These are phyloP conservation scores for Copsychus sechellarum DNA, from an alignment of 2,113 vertebrate species.

Conservation along the genomic window DNA sequence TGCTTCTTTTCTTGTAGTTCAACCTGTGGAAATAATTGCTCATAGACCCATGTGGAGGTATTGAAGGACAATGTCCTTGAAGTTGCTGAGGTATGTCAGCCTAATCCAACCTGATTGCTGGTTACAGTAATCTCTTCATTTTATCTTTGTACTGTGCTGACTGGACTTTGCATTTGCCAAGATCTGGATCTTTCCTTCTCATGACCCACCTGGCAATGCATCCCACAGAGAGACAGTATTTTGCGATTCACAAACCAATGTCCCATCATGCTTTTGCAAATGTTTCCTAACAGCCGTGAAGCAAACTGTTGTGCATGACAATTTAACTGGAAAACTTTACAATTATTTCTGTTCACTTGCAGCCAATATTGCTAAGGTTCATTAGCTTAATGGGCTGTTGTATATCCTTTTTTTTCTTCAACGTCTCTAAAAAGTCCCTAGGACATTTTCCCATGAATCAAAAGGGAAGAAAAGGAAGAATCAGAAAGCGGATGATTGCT, in stretches of 20 bases:
- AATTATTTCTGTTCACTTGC: constrained; percentile 34
- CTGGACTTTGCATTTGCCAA: neutral
- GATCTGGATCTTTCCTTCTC: neutral
- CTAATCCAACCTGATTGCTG: neutral
- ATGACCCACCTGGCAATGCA: neutral
- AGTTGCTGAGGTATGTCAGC: neutral
- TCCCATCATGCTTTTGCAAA: neutral
- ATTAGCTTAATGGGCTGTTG: constrained; percentile 32
- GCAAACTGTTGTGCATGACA: neutral
- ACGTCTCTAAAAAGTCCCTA: neutral
- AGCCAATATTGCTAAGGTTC: neutral
- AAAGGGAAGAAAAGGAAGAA: neutral
- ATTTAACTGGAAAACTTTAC: constrained; percentile 35
- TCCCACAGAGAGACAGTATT: neutral
- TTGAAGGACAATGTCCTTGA: neutral
- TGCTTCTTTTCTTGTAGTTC: neutral
- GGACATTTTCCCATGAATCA: neutral
- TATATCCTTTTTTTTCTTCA: neutral
- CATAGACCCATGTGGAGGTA: neutral
- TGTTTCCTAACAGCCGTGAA: neutral
- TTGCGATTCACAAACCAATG: neutral
- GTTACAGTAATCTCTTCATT: neutral
- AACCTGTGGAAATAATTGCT: neutral
- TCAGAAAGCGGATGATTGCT: neutral
- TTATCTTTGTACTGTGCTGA: neutral